Evolutionary conservation across 2,888 invertebrate genomes (phyloP).

Genomic region (Nemoura dubitans): DNA sequence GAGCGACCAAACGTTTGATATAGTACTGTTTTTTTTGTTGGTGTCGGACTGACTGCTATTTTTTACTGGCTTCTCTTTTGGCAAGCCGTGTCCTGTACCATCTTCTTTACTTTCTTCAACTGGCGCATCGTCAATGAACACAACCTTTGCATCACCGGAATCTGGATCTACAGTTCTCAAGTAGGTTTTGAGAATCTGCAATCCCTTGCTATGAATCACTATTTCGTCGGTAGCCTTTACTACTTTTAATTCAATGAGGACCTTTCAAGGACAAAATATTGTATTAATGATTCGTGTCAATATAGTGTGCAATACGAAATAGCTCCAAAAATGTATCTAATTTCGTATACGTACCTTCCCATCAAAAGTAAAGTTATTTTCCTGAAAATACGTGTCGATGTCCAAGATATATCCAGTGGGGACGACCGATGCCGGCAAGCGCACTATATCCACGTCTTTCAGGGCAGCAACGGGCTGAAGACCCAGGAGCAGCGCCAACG

Average conservation of each 20-base stretch:
- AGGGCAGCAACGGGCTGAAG: not conserved
- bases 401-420: conserved; percentile 44
- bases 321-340: no score
- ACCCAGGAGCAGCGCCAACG: not conserved
- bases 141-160: not conserved
- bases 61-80: not conserved
- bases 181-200: conserved; percentile 40
- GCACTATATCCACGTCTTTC: not conserved
- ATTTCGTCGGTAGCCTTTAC: conserved; percentile 31
- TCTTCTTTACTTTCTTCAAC: not conserved
- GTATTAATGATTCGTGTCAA: not conserved
- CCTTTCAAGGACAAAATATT: conserved; percentile 41
- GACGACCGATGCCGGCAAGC: conserved; percentile 39
- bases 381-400: conserved; percentile 45
- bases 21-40: not conserved
- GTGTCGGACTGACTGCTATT: not conserved
- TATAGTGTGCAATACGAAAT: no score
- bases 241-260: conserved; percentile 45
- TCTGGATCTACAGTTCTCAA: not conserved
- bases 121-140: not conserved
- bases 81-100: not conserved
- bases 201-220: conserved; percentile 41
- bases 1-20: not conserved
- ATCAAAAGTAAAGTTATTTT: conserved; percentile 51
- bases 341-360: conserved; percentile 52